Percentiles rank a stretch among this genome's conserved stretches.
Evolutionary conservation across 2,888 invertebrate genomes (phyloP).

Genomic region (Leptinotarsa juncta): DNA sequence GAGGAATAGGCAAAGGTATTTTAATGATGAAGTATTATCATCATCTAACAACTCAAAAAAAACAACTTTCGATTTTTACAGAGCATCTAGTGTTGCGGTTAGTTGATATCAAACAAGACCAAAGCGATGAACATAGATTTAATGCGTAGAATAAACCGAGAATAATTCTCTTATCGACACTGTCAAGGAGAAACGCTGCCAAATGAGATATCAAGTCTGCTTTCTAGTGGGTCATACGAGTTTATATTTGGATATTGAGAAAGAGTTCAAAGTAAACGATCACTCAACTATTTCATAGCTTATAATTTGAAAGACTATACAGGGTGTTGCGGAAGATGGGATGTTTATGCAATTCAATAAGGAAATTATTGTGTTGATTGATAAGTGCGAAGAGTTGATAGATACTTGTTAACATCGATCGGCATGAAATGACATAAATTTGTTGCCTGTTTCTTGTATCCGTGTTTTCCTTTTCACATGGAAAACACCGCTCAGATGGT

Average conservation of each 20-base stretch:
- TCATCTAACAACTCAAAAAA: neutral
- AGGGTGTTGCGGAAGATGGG: too few species aligned
- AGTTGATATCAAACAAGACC: constrained; percentile 6
- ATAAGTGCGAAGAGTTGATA: too few species aligned
- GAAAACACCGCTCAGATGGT: too few species aligned
- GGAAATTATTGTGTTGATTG: too few species aligned
- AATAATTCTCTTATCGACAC: constrained; percentile 1
- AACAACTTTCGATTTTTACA: constrained; percentile 13
- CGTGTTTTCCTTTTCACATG: too few species aligned
- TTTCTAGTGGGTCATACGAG: neutral
- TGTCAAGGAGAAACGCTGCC: constrained; percentile 4
- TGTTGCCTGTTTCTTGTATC: too few species aligned
- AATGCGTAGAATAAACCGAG: neutral
- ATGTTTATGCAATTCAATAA: too few species aligned
- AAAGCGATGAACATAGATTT: neutral
- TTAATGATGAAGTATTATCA: constrained; percentile 8
- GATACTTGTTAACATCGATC: too few species aligned
- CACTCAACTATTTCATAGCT: neutral
- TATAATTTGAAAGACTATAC: too few species aligned
- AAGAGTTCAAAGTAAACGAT: neutral
- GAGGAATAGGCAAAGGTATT: constrained; percentile 9
- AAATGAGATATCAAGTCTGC: constrained; percentile 6
- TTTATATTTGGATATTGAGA: neutral
- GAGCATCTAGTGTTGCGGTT: neutral
- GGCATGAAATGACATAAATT: too few species aligned